phyloP scores from a whole-genome alignment of 2,888 invertebrate species.

The Apamea sordens region DNA sequence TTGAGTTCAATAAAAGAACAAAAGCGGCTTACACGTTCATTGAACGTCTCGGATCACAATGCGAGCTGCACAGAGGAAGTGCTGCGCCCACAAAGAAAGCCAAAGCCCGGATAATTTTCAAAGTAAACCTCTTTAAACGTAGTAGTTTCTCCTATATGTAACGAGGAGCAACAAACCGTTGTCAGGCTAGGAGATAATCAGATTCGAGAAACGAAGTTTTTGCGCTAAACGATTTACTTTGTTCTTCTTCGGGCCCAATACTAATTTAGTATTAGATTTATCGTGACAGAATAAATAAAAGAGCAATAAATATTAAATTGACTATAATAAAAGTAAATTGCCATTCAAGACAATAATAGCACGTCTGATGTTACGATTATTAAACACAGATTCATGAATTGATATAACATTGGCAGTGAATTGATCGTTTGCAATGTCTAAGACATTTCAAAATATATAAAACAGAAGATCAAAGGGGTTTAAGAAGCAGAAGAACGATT shows the following conservation, averaged over 20 bases:
- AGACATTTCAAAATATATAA: background rate
- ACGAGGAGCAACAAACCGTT: conserved; percentile 26
- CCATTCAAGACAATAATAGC: conserved; percentile 14
- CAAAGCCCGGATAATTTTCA: conserved; percentile 37
- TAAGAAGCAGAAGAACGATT: conserved; percentile 1
- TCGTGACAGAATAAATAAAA: conserved; percentile 29
- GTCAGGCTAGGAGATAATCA: conserved; percentile 41
- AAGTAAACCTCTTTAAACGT: conserved; percentile 25
- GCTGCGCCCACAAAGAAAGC: conserved; percentile 44
- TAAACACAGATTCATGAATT: conserved; percentile 28
- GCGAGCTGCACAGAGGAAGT: conserved; percentile 41
- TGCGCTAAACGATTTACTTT: conserved; percentile 31
- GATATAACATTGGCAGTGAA: conserved; percentile 34
- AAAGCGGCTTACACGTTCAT: conserved; percentile 51
- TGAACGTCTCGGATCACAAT: conserved; percentile 48
- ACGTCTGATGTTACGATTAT: conserved; percentile 24
- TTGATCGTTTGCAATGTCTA: conserved; percentile 22
- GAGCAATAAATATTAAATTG: conserved; percentile 12
- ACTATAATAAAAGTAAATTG: conserved; percentile 31
- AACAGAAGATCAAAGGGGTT: background rate
- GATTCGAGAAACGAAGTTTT: conserved; percentile 21
- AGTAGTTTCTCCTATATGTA: conserved; percentile 20
- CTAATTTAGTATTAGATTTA: conserved; percentile 21
- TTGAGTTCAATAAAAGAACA: conserved; percentile 55
- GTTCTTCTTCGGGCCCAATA: conserved; percentile 16